These are phyloP conservation scores for Lanistes nyassanus DNA, from an alignment of 1,140 invertebrate genomes.

Conservation along the genomic window DNA sequence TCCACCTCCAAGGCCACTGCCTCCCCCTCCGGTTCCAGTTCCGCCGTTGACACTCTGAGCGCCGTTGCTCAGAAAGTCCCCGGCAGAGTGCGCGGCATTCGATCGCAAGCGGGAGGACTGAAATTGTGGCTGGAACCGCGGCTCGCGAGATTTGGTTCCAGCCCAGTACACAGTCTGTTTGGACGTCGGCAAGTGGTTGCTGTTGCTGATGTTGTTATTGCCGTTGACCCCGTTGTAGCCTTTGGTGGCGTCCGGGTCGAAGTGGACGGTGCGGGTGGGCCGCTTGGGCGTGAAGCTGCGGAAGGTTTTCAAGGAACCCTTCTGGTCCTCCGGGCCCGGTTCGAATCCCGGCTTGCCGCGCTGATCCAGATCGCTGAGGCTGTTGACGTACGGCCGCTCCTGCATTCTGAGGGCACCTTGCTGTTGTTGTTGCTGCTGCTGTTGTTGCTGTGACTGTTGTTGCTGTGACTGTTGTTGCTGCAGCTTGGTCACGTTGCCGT, in stretches of 20 bases:
- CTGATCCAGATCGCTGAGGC: not conserved
- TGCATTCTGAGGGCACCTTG: not conserved
- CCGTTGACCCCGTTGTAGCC: not conserved
- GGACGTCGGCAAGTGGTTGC: not conserved
- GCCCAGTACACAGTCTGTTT: not conserved
- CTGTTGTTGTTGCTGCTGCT: not conserved
- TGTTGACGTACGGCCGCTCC: not conserved
- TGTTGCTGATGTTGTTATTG: not conserved
- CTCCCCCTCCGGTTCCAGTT: not conserved
- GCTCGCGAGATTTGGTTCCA: not conserved
- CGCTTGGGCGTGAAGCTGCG: constrained; percentile 22
- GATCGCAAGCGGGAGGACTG: constrained; percentile 1
- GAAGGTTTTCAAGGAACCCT: not conserved
- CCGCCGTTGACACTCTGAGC: not conserved
- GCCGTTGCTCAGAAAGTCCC: not conserved
- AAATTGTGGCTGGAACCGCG: constrained; percentile 20
- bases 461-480: not conserved
- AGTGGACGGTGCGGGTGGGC: constrained; percentile 13
- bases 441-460: not conserved
- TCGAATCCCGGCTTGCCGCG: not conserved
- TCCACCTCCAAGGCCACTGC: not conserved
- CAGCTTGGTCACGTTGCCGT: not conserved
- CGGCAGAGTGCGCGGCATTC: not conserved
- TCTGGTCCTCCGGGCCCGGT: not conserved
- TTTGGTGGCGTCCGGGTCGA: not conserved